Conservation (phyloP, 2,888 invertebrate species). For the Diaperis boleti region DNA sequence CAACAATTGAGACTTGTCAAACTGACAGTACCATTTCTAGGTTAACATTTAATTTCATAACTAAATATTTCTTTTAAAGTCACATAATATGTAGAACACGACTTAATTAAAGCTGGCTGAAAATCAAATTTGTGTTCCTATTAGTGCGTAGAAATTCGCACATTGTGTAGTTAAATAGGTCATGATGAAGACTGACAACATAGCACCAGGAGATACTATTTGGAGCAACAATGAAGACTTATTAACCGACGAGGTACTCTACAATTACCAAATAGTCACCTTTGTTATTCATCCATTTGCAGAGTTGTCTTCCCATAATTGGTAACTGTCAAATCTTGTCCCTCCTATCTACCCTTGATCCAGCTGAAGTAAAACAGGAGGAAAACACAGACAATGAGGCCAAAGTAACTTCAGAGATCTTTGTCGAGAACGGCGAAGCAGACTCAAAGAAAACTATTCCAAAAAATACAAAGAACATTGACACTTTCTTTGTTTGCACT, state of each 20-base stretch:
- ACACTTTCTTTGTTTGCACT: slow-evolving; percentile 63
- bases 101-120: too few relatives aligned
- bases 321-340: slow-evolving; percentile 62
- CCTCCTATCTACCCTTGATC: slow-evolving; percentile 60
- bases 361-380: slow-evolving; percentile 40
- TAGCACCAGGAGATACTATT: slow-evolving; percentile 54
- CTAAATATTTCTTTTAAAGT: not conserved
- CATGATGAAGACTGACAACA: slow-evolving; percentile 58
- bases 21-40: slow-evolving; percentile 14
- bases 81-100: too few relatives aligned
- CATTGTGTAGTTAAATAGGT: slow-evolving; percentile 17
- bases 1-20: not conserved
- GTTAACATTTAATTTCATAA: slow-evolving; percentile 4
- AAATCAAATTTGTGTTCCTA: not conserved
- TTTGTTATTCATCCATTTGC: slow-evolving; percentile 27
- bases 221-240: slow-evolving; percentile 60
- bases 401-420: slow-evolving; percentile 47
- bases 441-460: not conserved
- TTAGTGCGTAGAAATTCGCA: not conserved
- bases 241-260: slow-evolving; percentile 59
- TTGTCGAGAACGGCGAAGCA: slow-evolving; percentile 49
- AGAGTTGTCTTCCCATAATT: slow-evolving; percentile 62
- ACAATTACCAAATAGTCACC: slow-evolving; percentile 11
- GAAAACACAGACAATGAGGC: slow-evolving; percentile 12
- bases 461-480: slow-evolving; percentile 52